Conservation (phyloP, 30 jellyfish, hydroid and myxozoan species). For the Catostylus mosaicus region DNA sequence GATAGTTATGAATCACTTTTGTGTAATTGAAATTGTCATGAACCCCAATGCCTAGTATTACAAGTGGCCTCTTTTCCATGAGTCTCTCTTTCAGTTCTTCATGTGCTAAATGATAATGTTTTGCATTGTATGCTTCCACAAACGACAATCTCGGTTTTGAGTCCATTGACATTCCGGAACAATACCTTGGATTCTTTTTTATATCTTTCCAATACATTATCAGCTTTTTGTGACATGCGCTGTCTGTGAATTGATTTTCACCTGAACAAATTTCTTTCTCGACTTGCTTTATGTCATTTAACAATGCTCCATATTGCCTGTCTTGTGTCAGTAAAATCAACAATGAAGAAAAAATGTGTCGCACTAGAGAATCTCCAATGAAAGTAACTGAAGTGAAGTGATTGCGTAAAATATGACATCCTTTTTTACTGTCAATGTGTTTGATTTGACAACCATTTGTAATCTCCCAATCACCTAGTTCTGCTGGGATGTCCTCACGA, state of each 20-base stretch:
- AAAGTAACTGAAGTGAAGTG: slow-evolving; percentile 81
- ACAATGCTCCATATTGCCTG: slow-evolving; percentile 79
- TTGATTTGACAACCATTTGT: slow-evolving; percentile 45
- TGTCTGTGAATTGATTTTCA: slow-evolving; percentile 92
- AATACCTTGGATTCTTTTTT: slow-evolving; percentile 49
- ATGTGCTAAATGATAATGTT: slow-evolving; percentile 57
- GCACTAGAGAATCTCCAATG: slow-evolving; percentile 93
- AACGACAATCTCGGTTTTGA: slow-evolving; percentile 67
- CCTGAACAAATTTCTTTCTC: slow-evolving; percentile 77
- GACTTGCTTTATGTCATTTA: slow-evolving; percentile 13
- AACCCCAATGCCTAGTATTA: slow-evolving; percentile 86
- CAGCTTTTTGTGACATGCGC: slow-evolving; percentile 88
- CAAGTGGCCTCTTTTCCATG: slow-evolving; percentile 65
- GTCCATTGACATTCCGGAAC: slow-evolving; percentile 8
- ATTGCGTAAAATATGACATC: slow-evolving; percentile 60
- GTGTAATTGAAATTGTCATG: slow-evolving; percentile 85
- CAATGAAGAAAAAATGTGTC: slow-evolving; percentile 85
- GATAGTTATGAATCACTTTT: slow-evolving; percentile 62
- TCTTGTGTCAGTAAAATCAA: slow-evolving; percentile 71
- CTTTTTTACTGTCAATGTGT: slow-evolving; percentile 35
- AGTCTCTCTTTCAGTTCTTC: slow-evolving; percentile 49
- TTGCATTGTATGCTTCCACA: slow-evolving; percentile 75
- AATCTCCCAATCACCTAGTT: slow-evolving; percentile 77
- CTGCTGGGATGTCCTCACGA: slow-evolving; percentile 73
- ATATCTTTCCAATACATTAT: slow-evolving; percentile 84